Evolutionary conservation across 2,888 invertebrate genomes (phyloP), one percentile per base, ranked within the genome.

Genomic region (Phalera bucephala): DNA sequence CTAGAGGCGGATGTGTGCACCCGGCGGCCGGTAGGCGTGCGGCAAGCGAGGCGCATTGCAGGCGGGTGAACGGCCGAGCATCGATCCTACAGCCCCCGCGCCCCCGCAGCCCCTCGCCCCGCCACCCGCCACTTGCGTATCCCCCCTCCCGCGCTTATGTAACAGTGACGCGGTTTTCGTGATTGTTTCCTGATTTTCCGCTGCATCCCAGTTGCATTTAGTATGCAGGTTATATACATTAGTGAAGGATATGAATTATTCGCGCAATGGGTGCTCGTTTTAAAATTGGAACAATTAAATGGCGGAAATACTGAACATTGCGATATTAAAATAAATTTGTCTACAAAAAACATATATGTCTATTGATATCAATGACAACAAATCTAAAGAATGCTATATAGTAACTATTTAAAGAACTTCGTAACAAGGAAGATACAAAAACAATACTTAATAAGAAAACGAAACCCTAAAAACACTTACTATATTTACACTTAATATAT

Each of bases 61-160:
- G 88, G 85, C 88, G 88, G 87, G 87, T 87, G 82, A 87, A 87
- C 83, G 83, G 80, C 89, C 88, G 76, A 75, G 74, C 87, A 88
- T 87, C 88, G 89, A 88, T 87, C 87, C 67, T 53, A 44, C 57
- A 64, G 52, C 52, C 57, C 56, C 42, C 44, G 42, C 40, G 52
- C 30, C 37, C 47, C 57, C 52, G 35, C 32, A 32, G 38, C 36
- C 54, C 36, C 51, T 42, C 51, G 40, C 45, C 51, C 47, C 56
- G 39, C 66, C 40, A 44, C 51, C 47, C 56, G 39, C 66, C 59
- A 59, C 79, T 81, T 81, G 81, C 81, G 84, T 83, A 81, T 80
- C 74, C 64, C 68, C 63, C 58, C 54, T 58, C 72, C 72, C 76
- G 60, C 64, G 71, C 74, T 87, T 87, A 87, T 83, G 80, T 86